phyloP scores from a whole-genome alignment of 2,797 vertebrate species.

The Mormyrops attenuatus region DNA sequence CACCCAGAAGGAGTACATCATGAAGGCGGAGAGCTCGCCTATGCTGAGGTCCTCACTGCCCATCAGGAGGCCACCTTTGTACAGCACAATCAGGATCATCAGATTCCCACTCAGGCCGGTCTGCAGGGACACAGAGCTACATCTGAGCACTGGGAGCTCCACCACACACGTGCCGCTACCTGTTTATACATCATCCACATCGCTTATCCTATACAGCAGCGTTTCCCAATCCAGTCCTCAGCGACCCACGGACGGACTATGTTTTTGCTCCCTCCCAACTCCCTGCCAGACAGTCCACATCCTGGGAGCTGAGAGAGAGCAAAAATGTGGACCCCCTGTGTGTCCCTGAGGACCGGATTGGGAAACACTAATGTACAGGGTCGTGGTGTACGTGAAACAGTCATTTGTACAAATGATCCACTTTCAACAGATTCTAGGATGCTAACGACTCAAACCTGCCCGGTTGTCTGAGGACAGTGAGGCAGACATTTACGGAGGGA shows the following conservation, averaged over 20 bases:
- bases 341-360: neutral
- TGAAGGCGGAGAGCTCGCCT: slow-evolving; percentile 91
- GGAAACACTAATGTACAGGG: neutral
- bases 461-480: neutral
- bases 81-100: slow-evolving; percentile 87
- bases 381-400: neutral
- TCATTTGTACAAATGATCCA: neutral
- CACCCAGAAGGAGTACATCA: slow-evolving; percentile 98
- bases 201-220: neutral
- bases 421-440: neutral
- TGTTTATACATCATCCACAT: neutral
- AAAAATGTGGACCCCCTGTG: neutral
- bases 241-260: neutral
- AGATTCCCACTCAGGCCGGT: slow-evolving; percentile 90
- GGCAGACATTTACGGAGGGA: neutral
- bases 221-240: neutral
- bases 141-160: neutral
- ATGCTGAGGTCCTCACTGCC: slow-evolving; percentile 86
- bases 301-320: neutral
- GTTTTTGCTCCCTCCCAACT: neutral
- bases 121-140: slow-evolving; percentile 51
- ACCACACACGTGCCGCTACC: neutral
- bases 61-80: slow-evolving; percentile 92
- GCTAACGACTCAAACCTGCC: neutral
- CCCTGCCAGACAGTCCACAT: neutral